Base-by-base conservation (phyloP, 2,113 vertebrate genomes). In the Ciconia boyciana region DNA sequence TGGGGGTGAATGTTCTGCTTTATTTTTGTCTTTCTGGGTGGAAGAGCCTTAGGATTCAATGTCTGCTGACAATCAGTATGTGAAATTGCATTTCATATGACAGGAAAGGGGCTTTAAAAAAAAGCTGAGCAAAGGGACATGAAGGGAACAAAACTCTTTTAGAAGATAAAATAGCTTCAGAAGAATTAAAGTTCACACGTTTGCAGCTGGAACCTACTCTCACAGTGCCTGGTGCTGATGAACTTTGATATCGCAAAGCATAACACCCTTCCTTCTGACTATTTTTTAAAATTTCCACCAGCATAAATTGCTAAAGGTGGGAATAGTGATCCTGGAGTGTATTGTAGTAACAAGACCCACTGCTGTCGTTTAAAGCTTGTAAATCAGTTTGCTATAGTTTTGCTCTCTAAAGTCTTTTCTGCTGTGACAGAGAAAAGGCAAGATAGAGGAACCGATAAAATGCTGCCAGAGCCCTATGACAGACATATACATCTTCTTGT, bases 61-160 rank as follows among this genome's bases (percentile, higher is more conserved):
- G 52, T 48, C 82, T 95, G 54, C 62, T 81, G 51, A 68, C 62
- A 79, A n/a, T 83, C 69, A 11, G 39, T 94, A 90, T 88, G 28
- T 93, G 80, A 96, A 95, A 93, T 81, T 82, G 46, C 65, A 94
- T 96, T 97, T 97, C 74, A 83, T 49, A 64, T 52, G 83, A 58
- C 91, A 97, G 71, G 21, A 96, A 77, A 88, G 18, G 77, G 52
- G 11, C 18, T 44, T 94, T 34, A n/a, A 7, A 89, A 87, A 87
- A 22, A 51, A 34, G 10, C 69, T 41, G 87, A 94, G 96, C 79
- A 65, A 86, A 78, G 52, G 34, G 34, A 75, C 54, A 84, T 91
- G 77, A 96, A 97, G 90, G 74, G 70, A 94, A 91, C 48, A 76
- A 93, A 97, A 81, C 26, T 44, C 32, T 86, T 43, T 93, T 82